Percentiles rank a stretch among this genome's conserved stretches.
Evolutionary conservation across 2,888 invertebrate species (phyloP).

Genomic region (Spodoptera exigua): DNA sequence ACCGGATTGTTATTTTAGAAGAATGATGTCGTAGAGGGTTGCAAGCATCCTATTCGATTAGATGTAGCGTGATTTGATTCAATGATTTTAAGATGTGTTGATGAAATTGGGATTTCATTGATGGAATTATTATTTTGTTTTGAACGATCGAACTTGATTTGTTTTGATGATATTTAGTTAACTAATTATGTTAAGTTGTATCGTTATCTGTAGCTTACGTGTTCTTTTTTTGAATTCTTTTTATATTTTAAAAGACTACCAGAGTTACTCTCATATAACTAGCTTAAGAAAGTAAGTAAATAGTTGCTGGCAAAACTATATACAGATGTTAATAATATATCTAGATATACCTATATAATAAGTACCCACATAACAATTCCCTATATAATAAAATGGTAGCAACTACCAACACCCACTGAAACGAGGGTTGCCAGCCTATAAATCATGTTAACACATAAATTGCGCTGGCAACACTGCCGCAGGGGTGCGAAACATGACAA

Average conservation of each 20-base stretch:
- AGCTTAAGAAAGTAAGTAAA: no score
- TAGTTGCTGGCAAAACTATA: no score
- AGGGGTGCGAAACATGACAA: slow-evolving; percentile 74
- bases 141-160: neutral
- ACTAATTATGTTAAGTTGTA: no score
- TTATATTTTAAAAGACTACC: no score
- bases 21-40: slow-evolving; percentile 52
- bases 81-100: slow-evolving; percentile 17
- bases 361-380: slow-evolving; percentile 4
- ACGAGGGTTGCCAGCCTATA: slow-evolving; percentile 75
- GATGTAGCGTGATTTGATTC: slow-evolving; percentile 31
- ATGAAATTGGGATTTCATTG: slow-evolving; percentile 19
- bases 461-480: slow-evolving; percentile 78
- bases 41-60: slow-evolving; percentile 56
- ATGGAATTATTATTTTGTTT: neutral
- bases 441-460: slow-evolving; percentile 88
- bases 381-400: slow-evolving; percentile 52
- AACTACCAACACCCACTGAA: slow-evolving; percentile 58
- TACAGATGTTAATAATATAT: no score
- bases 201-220: no score
- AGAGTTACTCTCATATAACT: no score
- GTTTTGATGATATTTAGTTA: no score
- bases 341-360: slow-evolving; percentile 4
- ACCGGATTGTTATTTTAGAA: slow-evolving; percentile 78
- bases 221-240: no score